Evolutionary conservation across 2,888 invertebrate species (phyloP), one percentile per base, ranked within the genome.

Genomic region (Ectropis crepuscularia): DNA sequence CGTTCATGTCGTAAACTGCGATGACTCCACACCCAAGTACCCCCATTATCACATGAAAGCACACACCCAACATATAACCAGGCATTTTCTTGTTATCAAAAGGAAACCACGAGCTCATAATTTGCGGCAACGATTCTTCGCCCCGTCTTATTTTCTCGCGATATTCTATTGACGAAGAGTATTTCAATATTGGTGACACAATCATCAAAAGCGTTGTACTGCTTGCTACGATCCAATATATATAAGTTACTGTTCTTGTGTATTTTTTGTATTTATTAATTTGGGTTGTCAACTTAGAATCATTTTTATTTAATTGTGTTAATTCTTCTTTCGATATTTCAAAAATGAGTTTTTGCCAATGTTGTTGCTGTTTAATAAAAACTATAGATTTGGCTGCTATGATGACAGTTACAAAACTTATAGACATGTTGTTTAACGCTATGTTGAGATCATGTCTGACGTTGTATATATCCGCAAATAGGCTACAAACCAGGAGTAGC

Each of bases 91-190:
- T 79, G 42, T 81, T 80, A 67, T 90, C 79, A 64, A 89, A 88
- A 0, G 90, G 90, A 61, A 87, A 86, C 90, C 90, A 90, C 1
- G 85, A 84, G 67, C 71, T 77, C 39, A 89, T 49, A 48, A 90
- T 85, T 63, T 83, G 83, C 0, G 88, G 87, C 37, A 81, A 76
- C 0, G 83, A 77, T 43, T 85, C 83, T 4, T 67, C 66, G 0
- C 81, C 85, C n/a, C 72, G 70, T 8, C 51, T 63, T 38, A 88
- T 72, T 9, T 78, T 71, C n/a, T 80, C 70, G 0, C 82, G 76
- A 61, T 85, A 87, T 5, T 61, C 69, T 9, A 72, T 41, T 0
- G 77, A 74, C 0, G 75, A 28, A 5, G 12, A 39, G 54, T 79
- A 84, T 63, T 80, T 87, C 2, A 86, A 38, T 5, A 84, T 74